Evolutionary conservation across 2,797 vertebrate genomes (phyloP), one percentile per base, ranked within the genome.

Genomic region (Phoxinus dragarum): DNA sequence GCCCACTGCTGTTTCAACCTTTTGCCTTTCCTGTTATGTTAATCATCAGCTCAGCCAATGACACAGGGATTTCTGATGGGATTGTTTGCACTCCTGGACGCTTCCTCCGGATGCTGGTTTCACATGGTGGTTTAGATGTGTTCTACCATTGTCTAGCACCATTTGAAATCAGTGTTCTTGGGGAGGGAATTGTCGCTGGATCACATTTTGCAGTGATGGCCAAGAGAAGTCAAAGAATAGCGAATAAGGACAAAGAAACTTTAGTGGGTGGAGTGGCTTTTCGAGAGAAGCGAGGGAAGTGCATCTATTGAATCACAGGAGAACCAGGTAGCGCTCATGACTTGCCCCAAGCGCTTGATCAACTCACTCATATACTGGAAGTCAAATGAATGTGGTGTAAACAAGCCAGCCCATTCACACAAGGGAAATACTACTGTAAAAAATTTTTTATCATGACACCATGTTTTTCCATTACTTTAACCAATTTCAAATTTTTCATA

Each of bases 151-250:
- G 96, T 99, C 98, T 99, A 99, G 98, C 98, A 99, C 98, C 98
- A 99, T 99, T 97, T 99, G 98, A 99, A 99, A 99, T 99, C 98
- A 99, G 98, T 99, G 98, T 98, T 99, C 97, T 97, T 97, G 97
- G 94, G 94, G 97, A 95, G 93, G 96, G 96, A 92, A 94, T 91
- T 91, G 86, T 95, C 89, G 72, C 96, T 19, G 27, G 56, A 56
- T 49, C 56, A 40, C 7, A 1, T 61, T 59, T 59, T 27, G 0
- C 36, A 59, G 38, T 2, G 14, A 78, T 8, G 38, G n/a, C 56
- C 9, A 27, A 16, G 21, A 42, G 42, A 80, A 31, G 6, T 68
- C 14, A 31, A 42, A 61, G 17, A 27, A 75, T 66, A 36, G 14
- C 74, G 52, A 67, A 38, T 21, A 38, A 66, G 27, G 52, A 71